Conservation (phyloP, 2,113 vertebrate genomes). For the Prochilodus magdalenae region DNA sequence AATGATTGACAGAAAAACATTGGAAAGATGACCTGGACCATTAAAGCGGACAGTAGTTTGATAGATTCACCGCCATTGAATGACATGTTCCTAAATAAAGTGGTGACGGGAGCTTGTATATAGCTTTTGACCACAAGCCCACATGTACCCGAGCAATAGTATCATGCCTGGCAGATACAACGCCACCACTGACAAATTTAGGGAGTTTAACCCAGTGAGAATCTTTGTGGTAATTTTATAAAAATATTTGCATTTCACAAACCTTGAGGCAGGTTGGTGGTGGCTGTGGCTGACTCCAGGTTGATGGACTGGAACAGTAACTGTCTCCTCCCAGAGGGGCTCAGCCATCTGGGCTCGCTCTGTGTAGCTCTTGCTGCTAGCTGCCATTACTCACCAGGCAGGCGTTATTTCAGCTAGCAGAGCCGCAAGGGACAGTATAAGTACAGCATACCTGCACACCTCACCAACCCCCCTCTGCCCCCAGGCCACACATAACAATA, state of each 20-base stretch:
- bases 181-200: slow-evolving; percentile 11
- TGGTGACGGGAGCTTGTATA: neutral
- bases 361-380: slow-evolving; percentile 35
- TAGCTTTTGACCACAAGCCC: neutral
- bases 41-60: neutral
- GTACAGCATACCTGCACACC: slow-evolving; percentile 35
- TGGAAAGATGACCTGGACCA: neutral
- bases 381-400: slow-evolving; percentile 49
- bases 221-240: slow-evolving; percentile 40
- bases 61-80: neutral
- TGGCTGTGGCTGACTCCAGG: slow-evolving; percentile 34
- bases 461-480: slow-evolving; percentile 5
- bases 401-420: slow-evolving; percentile 38
- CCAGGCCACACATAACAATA: neutral
- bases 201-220: slow-evolving; percentile 39
- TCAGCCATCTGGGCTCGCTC: slow-evolving; percentile 50
- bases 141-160: slow-evolving; percentile 18
- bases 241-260: slow-evolving; percentile 54
- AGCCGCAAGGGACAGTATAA: slow-evolving; percentile 32
- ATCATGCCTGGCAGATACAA: neutral
- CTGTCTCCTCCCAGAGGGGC: slow-evolving; percentile 30
- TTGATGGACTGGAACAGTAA: slow-evolving; percentile 53
- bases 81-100: neutral
- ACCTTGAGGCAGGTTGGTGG: slow-evolving; percentile 30
- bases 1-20: neutral